A percentile compares a stretch with the other conserved stretches of the same genome.
Conservation (phyloP, 2,797 vertebrate genomes). For the Poeciliopsis gracilis region DNA sequence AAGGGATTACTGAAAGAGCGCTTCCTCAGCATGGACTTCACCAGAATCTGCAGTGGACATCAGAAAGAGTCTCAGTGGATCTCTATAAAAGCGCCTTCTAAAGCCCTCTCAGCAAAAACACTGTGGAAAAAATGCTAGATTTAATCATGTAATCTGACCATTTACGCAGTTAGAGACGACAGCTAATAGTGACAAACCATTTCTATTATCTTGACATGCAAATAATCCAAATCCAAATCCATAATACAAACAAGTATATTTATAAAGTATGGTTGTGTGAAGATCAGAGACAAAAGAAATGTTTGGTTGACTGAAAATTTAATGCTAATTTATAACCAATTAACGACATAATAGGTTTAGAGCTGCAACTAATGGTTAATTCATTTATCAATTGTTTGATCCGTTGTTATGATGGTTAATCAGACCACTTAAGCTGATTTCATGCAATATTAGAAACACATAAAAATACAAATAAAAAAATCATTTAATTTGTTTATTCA, state of each 20-base stretch:
- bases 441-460: too few relatives aligned
- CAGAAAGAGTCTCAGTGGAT: conserved; percentile 16
- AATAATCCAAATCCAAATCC: background rate
- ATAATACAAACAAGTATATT: background rate
- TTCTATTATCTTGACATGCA: background rate
- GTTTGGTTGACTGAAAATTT: background rate
- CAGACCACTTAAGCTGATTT: too few relatives aligned
- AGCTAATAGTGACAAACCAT: background rate
- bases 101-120: background rate
- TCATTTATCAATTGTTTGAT: too few relatives aligned
- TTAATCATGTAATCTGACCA: background rate
- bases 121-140: background rate
- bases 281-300: background rate
- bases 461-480: too few relatives aligned
- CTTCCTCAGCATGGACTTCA: conserved; percentile 97
- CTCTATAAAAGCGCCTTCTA: background rate
- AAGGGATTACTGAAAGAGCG: conserved; percentile 96
- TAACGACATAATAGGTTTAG: background rate
- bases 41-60: conserved; percentile 85
- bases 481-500: too few relatives aligned
- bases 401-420: too few relatives aligned
- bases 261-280: background rate
- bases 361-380: too few relatives aligned
- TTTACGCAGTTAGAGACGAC: too few relatives aligned
- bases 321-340: background rate